Base-by-base conservation (phyloP, 1,140 invertebrate genomes). In the Oryctes rhinoceros region DNA sequence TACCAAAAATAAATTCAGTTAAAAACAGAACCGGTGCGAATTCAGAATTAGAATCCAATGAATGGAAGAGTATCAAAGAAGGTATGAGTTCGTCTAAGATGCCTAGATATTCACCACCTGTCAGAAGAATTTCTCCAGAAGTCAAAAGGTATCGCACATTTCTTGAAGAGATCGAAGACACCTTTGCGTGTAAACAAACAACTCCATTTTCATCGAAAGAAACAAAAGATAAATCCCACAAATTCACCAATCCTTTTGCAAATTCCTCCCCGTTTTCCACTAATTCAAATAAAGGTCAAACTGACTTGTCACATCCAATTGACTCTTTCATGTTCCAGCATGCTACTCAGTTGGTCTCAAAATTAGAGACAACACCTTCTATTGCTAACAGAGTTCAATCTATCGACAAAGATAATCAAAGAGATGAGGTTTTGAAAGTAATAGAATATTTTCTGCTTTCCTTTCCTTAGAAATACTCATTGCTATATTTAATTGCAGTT, bases 151-250 rank as follows among this genome's bases (percentile, higher is more conserved):
- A 59, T 59, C 53, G 15, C 5, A 59, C 15, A 18, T n/a, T 59
- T 59, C 53, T 59, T 18, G 53, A 59, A 59, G 53, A 59, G 18
- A 59, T 59, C 18, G 53, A 59, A 59, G 53, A 59, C 53, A 59
- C 53, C 3, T 59, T 59, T 18, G 53, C 53, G 18, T 18, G 15
- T 18, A 59, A 59, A 59, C 15, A 59, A 18, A 18, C n/a, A 18
- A n/a, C 53, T 15, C 18, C 18, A 10, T 44, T 4, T 0, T 7
- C 39, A 5, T 44, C 39, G 5, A 3, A 44, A 44, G 39, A 44
- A 10, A 15, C 53, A 18, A 59, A 15, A 59, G 18, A 59, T 59
- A 59, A 18, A 59, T 59, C 5, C 0, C 15, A n/a, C 18, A 6
- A 18, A 59, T 44, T 59, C 53, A 18, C 5, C 15, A 18, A 59